phyloP scores from a whole-genome alignment of 2,113 vertebrate species.

The Psittacara wagleri region DNA sequence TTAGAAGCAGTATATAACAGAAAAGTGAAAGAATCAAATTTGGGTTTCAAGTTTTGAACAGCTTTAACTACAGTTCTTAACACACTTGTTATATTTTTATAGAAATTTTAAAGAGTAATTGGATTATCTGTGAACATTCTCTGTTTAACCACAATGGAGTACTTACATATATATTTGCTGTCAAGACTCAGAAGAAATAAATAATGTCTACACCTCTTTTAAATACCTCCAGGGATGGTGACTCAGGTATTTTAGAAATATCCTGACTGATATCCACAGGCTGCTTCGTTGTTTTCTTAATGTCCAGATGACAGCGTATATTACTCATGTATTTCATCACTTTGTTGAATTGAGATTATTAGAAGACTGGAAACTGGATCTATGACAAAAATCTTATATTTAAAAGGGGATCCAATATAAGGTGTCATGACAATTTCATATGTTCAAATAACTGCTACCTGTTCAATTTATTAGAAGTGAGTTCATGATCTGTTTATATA shows the following conservation, averaged over 20 bases:
- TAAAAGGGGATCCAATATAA: neutral
- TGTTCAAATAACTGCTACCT: neutral
- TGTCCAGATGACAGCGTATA: neutral
- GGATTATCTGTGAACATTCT: neutral
- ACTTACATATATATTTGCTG: neutral
- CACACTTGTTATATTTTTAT: neutral
- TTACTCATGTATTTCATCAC: neutral
- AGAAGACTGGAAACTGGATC: neutral
- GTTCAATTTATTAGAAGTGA: neutral
- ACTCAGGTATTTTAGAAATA: neutral
- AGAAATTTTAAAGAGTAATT: neutral
- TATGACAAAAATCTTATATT: neutral
- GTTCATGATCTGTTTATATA: neutral
- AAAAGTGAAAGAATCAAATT: neutral
- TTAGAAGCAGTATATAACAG: neutral
- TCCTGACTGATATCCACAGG: neutral
- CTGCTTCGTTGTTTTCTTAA: neutral
- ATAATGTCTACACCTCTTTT: fast-evolving
- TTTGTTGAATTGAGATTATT: neutral
- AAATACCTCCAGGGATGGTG: neutral
- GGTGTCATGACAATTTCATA: neutral
- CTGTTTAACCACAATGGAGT: neutral
- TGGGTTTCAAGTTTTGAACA: neutral
- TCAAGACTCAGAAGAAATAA: neutral
- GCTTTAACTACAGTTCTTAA: neutral